Percentiles rank a stretch among this genome's conserved stretches.
Evolutionary conservation across 2,113 vertebrate species (phyloP).

Genomic region (Rynchops niger): DNA sequence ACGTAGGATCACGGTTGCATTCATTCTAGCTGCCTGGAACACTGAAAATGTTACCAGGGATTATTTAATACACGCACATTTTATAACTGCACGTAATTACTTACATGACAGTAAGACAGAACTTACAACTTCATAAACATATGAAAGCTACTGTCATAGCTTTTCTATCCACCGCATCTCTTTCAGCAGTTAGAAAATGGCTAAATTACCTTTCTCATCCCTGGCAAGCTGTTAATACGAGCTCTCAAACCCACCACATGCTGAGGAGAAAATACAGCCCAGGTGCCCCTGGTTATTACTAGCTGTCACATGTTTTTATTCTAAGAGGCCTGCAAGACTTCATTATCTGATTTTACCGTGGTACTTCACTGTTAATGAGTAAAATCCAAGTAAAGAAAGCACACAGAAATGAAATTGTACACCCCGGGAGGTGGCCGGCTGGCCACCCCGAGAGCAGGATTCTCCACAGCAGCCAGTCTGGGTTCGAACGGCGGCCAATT

Average conservation of each 20-base stretch:
- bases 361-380: background rate
- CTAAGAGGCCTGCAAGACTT: constrained; percentile 1
- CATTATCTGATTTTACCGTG: constrained; percentile 39
- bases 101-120: background rate
- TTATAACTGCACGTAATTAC: background rate
- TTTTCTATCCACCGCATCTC: background rate
- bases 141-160: background rate
- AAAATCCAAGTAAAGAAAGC: background rate
- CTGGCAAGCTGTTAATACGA: background rate
- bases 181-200: background rate
- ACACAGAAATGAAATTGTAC: background rate
- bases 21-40: background rate
- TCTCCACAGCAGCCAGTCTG: background rate
- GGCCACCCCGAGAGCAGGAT: background rate
- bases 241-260: constrained; percentile 5
- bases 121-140: constrained; percentile 4
- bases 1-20: background rate
- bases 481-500: background rate
- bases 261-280: constrained; percentile 50
- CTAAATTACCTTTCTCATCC: background rate
- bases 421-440: background rate
- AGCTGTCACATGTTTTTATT: constrained; percentile 26
- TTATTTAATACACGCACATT: background rate
- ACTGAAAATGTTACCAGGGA: background rate
- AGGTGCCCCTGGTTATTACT: constrained; percentile 24